Conservation (phyloP, 1,140 invertebrate genomes). For the Pachyrhynchus sulphureomaculatus region DNA sequence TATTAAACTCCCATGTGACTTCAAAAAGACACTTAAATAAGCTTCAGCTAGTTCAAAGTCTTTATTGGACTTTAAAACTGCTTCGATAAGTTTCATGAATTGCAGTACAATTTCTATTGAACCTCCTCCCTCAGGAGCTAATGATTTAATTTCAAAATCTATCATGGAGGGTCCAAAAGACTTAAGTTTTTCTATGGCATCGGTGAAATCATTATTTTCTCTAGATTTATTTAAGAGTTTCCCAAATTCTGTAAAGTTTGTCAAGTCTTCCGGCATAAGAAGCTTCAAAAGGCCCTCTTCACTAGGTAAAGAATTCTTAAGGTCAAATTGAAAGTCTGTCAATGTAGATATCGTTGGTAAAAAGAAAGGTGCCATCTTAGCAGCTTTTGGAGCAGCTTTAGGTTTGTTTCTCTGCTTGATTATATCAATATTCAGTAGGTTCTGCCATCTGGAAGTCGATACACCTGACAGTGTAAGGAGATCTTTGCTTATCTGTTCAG, state of each 20-base stretch:
- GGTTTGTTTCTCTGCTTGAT: conserved; percentile 93
- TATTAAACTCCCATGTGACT: conserved; percentile 73
- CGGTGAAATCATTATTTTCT: conserved; percentile 55
- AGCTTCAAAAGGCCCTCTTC: conserved; percentile 56
- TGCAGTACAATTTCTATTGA: conserved; percentile 68
- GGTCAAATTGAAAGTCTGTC: conserved; percentile 75
- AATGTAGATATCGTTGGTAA: conserved; percentile 86
- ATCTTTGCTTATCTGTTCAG: conserved; percentile 77
- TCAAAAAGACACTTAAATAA: conserved; percentile 89
- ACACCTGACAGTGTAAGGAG: conserved; percentile 85
- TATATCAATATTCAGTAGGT: conserved; percentile 86
- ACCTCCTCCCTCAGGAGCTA: conserved; percentile 72
- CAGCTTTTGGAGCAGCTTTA: conserved; percentile 74
- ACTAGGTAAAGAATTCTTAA: conserved; percentile 54
- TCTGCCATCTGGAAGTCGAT: conserved; percentile 89
- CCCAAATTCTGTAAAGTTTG: conserved; percentile 68
- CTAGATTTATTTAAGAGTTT: conserved; percentile 57
- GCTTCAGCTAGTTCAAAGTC: conserved; percentile 93
- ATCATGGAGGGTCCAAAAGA: conserved; percentile 79
- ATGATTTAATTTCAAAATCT: conserved; percentile 84
- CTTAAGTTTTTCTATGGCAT: conserved; percentile 76
- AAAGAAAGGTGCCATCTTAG: conserved; percentile 92
- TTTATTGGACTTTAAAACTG: conserved; percentile 71
- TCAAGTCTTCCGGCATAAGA: conserved; percentile 57
- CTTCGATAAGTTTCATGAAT: conserved; percentile 77